Conservation (phyloP, 2,888 invertebrate species). For the Meteorus colon region DNA sequence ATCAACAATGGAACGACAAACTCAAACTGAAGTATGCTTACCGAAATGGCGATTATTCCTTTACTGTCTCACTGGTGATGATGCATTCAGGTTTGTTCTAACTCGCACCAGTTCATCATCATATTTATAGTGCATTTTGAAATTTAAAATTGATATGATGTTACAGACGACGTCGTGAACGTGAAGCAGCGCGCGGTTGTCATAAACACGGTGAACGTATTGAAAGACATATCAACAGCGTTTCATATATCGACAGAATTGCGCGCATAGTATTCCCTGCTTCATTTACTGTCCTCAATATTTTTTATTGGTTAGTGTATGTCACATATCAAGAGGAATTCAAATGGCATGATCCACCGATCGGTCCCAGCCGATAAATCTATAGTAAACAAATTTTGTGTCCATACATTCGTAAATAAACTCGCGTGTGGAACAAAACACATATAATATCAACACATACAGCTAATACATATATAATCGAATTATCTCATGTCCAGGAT, state of each 20-base stretch:
- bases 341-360: conserved; percentile 82
- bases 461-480: too few species aligned
- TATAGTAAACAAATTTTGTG: neutral
- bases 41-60: conserved; percentile 87
- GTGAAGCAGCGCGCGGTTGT: conserved; percentile 78
- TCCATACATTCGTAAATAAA: too few species aligned
- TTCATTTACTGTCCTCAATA: conserved; percentile 88
- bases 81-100: conserved; percentile 76
- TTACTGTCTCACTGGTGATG: conserved; percentile 87
- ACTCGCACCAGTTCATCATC: conserved; percentile 24
- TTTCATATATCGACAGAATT: conserved; percentile 88
- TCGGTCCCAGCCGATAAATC: conserved; percentile 63
- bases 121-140: neutral
- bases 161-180: conserved; percentile 79
- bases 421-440: too few species aligned
- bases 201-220: conserved; percentile 68
- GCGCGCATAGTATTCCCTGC: conserved; percentile 89
- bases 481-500: too few species aligned
- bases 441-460: too few species aligned
- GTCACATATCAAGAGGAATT: conserved; percentile 85
- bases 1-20: conserved; percentile 86
- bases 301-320: conserved; percentile 92
- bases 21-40: conserved; percentile 85
- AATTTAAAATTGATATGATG: neutral
- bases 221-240: conserved; percentile 86